phyloP scores from a whole-genome alignment of 2,113 vertebrate genomes.

The Salvelinus sp. region DNA sequence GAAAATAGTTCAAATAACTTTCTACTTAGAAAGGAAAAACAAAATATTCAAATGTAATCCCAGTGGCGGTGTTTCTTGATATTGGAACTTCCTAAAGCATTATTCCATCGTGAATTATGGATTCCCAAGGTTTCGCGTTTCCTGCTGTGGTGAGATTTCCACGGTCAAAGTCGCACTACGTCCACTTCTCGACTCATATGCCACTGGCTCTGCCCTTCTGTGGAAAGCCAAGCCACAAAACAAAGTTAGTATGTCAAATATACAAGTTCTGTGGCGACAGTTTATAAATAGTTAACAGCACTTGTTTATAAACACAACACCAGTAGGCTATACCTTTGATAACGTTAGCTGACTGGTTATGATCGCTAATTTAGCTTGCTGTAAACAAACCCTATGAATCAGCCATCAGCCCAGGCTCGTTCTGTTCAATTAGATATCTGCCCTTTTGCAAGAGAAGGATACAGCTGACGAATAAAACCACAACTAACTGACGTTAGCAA shows the following conservation, averaged over 20 bases:
- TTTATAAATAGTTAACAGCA: no score
- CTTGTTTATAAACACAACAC: no score
- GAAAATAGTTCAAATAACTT: not conserved
- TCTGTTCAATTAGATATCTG: not conserved
- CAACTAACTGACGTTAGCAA: no score
- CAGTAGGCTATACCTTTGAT: no score
- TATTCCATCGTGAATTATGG: conserved; percentile 43
- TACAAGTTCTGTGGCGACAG: not conserved
- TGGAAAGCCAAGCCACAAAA: conserved; percentile 17
- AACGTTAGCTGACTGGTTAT: no score
- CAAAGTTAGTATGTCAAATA: not conserved
- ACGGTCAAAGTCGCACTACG: conserved; percentile 14
- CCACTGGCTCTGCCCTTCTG: conserved; percentile 15
- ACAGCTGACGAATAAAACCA: no score
- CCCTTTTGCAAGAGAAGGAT: not conserved
- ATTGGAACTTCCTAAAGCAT: conserved; percentile 10
- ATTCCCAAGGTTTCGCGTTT: conserved; percentile 27
- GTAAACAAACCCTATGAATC: no score
- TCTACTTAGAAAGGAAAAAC: not conserved
- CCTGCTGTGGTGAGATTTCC: conserved; percentile 10
- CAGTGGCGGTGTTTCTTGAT: not conserved
- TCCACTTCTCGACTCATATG: not conserved
- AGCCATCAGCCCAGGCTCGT: not conserved
- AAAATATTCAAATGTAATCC: not conserved
- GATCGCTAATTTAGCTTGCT: no score